phyloP scores from a whole-genome alignment of 2,113 vertebrate genomes.

The Polypterus bichir region DNA sequence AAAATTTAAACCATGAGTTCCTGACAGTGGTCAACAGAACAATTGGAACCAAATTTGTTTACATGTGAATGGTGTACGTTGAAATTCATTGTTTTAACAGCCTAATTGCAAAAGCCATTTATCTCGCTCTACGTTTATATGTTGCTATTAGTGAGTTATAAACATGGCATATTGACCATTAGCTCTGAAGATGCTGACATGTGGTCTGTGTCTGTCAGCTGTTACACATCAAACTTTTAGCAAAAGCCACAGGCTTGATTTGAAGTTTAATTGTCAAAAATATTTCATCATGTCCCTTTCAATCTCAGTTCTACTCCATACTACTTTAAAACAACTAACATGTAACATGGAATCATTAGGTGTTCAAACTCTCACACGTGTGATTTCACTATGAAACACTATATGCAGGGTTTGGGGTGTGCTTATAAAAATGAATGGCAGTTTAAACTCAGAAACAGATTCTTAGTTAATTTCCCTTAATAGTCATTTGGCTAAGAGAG shows the following conservation, averaged over 20 bases:
- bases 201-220: constrained; percentile 28
- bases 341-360: too few relatives aligned
- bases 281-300: too few relatives aligned
- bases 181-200: constrained; percentile 27
- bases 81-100: constrained; percentile 41
- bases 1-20: constrained; percentile 1
- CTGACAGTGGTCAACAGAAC: constrained; percentile 12
- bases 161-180: constrained; percentile 25
- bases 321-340: too few relatives aligned
- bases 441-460: too few relatives aligned
- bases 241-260: constrained; percentile 24
- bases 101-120: constrained; percentile 40
- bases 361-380: too few relatives aligned
- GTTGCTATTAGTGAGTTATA: constrained; percentile 30
- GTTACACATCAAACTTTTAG: constrained; percentile 25
- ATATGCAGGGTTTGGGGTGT: too few relatives aligned
- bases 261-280: too few relatives aligned
- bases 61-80: constrained; percentile 31
- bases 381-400: too few relatives aligned
- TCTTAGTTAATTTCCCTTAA: too few relatives aligned
- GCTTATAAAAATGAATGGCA: too few relatives aligned
- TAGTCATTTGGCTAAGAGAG: too few relatives aligned
- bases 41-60: constrained; percentile 26
- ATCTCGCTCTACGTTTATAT: constrained; percentile 38
- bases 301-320: too few relatives aligned